Evolutionary conservation across 2,888 invertebrate species (phyloP).

Genomic region (Nomada ferruginata): DNA sequence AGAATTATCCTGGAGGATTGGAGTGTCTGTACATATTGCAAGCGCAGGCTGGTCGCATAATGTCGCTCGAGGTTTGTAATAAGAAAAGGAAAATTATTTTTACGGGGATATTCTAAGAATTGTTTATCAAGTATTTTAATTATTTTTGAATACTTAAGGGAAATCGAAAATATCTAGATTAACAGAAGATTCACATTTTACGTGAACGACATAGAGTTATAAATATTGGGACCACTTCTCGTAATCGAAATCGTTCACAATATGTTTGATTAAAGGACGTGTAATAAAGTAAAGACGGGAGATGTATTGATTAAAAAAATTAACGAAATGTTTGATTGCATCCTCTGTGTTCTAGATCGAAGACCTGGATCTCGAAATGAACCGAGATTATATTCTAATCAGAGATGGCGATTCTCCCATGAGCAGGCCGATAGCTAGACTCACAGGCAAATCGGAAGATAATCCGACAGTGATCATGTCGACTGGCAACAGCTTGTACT

Average conservation of each 20-base stretch:
- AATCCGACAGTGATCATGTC: slow-evolving; percentile 94
- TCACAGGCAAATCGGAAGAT: slow-evolving; percentile 92
- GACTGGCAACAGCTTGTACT: slow-evolving; percentile 93
- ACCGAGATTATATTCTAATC: slow-evolving; percentile 94
- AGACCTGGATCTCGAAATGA: slow-evolving; percentile 92
- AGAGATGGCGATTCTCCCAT: slow-evolving; percentile 96
- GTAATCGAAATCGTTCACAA: too few relatives aligned
- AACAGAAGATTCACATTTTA: too few relatives aligned
- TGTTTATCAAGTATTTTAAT: too few relatives aligned
- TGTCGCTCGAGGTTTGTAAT: slow-evolving; percentile 91
- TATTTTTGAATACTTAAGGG: too few relatives aligned
- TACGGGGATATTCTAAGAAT: too few relatives aligned
- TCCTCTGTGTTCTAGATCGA: slow-evolving; percentile 86
- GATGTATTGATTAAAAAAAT: too few relatives aligned
- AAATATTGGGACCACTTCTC: too few relatives aligned
- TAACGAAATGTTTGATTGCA: neutral
- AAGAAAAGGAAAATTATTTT: too few relatives aligned
- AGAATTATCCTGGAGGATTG: slow-evolving; percentile 96
- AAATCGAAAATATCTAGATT: too few relatives aligned
- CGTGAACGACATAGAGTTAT: too few relatives aligned
- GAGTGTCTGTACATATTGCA: slow-evolving; percentile 97
- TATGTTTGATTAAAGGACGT: too few relatives aligned
- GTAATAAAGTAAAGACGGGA: too few relatives aligned
- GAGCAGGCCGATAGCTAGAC: slow-evolving; percentile 92
- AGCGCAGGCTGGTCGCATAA: slow-evolving; percentile 95